phyloP scores from a whole-genome alignment of 2,888 invertebrate species.

The Dioctria rufipes region DNA sequence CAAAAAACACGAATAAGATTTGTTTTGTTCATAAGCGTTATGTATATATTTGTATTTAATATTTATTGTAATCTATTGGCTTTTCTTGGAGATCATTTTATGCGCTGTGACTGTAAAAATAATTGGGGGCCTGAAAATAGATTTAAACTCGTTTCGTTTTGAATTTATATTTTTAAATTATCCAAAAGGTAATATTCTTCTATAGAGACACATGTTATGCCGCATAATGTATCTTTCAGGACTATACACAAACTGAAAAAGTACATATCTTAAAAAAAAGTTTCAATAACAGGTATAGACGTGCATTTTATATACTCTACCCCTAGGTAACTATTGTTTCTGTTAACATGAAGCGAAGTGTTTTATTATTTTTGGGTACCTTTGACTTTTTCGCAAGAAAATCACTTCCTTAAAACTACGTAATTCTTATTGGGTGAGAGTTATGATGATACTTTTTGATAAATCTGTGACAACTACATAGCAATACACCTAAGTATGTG shows the following conservation, averaged over 20 bases:
- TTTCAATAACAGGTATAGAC: not conserved
- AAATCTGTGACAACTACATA: too few species aligned
- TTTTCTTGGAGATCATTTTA: too few species aligned
- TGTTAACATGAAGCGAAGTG: not conserved
- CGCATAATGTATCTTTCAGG: not conserved
- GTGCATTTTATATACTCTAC: not conserved
- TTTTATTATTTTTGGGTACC: not conserved
- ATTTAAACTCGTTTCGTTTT: too few species aligned
- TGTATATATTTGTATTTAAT: not conserved
- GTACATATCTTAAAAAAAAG: not conserved
- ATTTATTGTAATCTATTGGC: too few species aligned
- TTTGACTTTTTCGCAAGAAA: not conserved
- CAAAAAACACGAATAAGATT: not conserved
- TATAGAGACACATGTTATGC: not conserved
- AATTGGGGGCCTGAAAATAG: too few species aligned
- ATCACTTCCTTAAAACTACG: not conserved
- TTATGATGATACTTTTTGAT: too few species aligned
- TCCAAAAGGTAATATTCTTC: not conserved
- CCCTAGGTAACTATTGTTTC: not conserved
- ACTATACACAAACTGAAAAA: not conserved
- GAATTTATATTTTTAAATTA: too few species aligned
- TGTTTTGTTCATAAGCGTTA: not conserved
- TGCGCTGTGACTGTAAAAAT: too few species aligned
- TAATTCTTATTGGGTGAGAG: too few species aligned
- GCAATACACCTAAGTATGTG: too few species aligned